phyloP scores from a whole-genome alignment of 2,113 vertebrate species.

The Pan paniscus region DNA sequence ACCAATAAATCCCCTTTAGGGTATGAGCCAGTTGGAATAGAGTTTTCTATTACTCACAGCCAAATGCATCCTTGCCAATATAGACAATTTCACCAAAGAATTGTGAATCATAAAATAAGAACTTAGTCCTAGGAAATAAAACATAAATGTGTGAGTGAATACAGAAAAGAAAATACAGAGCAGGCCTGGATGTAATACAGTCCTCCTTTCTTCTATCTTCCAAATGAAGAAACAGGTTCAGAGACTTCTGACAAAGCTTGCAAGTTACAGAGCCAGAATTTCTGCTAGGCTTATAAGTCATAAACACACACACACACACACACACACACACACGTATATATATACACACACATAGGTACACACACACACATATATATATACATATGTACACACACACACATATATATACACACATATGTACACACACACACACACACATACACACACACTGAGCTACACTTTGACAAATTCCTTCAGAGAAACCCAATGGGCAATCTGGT shows the following conservation, averaged over 20 bases:
- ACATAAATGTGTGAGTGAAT: background rate
- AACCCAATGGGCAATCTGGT: background rate
- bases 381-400: no score
- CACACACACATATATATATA: background rate
- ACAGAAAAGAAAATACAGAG: background rate
- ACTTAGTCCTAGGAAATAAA: background rate
- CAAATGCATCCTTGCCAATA: background rate
- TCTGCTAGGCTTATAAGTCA: background rate
- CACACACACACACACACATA: no score
- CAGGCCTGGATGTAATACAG: background rate
- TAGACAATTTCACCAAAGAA: background rate
- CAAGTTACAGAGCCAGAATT: background rate
- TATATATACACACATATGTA: no score
- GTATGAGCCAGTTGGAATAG: background rate
- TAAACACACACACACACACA: background rate
- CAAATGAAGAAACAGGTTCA: background rate
- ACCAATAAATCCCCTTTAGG: background rate
- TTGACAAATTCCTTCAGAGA: slow-evolving; percentile 1
- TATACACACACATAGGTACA: no score
- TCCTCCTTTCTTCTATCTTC: background rate
- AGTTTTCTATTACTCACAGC: background rate
- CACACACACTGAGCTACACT: background rate
- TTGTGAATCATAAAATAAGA: background rate
- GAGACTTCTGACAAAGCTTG: background rate
- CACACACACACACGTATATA: no score